Evolutionary conservation across 2,797 vertebrate species (phyloP).

Genomic region (Paedocypris micromegethes): DNA sequence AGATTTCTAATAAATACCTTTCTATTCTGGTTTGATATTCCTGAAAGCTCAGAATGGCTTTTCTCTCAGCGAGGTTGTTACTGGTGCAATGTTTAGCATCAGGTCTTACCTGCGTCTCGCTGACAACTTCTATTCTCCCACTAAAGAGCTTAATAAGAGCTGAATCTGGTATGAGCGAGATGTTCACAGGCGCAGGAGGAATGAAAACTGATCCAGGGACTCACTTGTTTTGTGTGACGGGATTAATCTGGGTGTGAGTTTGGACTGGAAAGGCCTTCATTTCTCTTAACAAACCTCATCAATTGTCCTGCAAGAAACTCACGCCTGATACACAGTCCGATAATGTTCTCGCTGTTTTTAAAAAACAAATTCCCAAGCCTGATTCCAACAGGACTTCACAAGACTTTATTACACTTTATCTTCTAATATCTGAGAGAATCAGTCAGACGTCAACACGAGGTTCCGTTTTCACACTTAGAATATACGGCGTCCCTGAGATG

Average conservation of each 20-base stretch:
- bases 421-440: not conserved
- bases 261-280: no score
- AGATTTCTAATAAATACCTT: conserved; percentile 48
- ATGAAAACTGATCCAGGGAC: not conserved
- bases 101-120: conserved; percentile 41
- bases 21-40: conserved; percentile 20
- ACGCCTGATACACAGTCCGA: no score
- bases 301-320: no score
- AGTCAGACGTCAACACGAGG: not conserved
- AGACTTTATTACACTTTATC: no score
- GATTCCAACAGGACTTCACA: no score
- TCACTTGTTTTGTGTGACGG: conserved; percentile 14
- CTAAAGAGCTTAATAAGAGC: conserved; percentile 66
- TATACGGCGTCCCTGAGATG: conserved; percentile 12
- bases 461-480: conserved; percentile 28
- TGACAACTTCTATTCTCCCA: conserved; percentile 65
- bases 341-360: no score
- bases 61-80: conserved; percentile 24
- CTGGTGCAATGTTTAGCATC: conserved; percentile 28
- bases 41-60: conserved; percentile 9
- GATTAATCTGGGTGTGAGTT: conserved; percentile 12
- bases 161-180: conserved; percentile 59
- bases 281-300: no score
- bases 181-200: conserved; percentile 35
- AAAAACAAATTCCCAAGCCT: no score